Base-by-base conservation (phyloP, 2,888 invertebrate species). In the Erpobdella octoculata region DNA sequence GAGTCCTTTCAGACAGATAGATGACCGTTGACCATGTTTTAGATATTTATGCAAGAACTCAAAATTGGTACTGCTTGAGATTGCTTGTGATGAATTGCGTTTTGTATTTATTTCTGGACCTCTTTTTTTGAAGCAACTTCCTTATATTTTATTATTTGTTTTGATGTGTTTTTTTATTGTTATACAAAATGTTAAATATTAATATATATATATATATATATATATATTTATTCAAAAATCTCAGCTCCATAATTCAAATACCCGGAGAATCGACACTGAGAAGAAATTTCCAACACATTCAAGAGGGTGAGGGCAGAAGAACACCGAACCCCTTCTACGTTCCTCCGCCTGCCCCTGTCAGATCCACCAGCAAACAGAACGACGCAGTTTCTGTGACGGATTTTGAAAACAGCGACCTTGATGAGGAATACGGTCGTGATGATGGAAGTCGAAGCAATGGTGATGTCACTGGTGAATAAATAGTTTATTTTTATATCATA, bases 241-340 rank as follows among this genome's bases (percentile, higher is more conserved):
- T 66, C 79, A 83, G 84, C 75, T 94, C 93, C 74, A 94, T 96
- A 80, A 91, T 96, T 77, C 92, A 92, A 83, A 89, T 90, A 71
- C 88, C 88, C 73, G 92, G 92, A 73, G 96, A 96, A 71, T 94
- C 95, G 83, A 98, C 97, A 15, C 86, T 98, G 74, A 89, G 95
- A 61, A 88, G 96, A 73, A 97, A 97, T 86, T 98, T 98, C 88
- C 94, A 95, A 83, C 93, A 95, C 84, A 93, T 97, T 78, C 97
- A 97, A 85, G 80, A 80, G 72, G 77, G 80, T 15, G 81, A 81
- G 71, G 79, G 78, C 2, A 73, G 78, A 5, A 75, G 77, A 31
- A 76, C 77, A 6, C 77, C 77, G 25, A 75, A 74, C 69, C 77
- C 77, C 36, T 71, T 75, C 61, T 78, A 70, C 68, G 74, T 75